Evolutionary conservation across 2,888 invertebrate genomes (phyloP), one percentile per base, ranked within the genome.

Genomic region (Sclerodermus sp.): DNA sequence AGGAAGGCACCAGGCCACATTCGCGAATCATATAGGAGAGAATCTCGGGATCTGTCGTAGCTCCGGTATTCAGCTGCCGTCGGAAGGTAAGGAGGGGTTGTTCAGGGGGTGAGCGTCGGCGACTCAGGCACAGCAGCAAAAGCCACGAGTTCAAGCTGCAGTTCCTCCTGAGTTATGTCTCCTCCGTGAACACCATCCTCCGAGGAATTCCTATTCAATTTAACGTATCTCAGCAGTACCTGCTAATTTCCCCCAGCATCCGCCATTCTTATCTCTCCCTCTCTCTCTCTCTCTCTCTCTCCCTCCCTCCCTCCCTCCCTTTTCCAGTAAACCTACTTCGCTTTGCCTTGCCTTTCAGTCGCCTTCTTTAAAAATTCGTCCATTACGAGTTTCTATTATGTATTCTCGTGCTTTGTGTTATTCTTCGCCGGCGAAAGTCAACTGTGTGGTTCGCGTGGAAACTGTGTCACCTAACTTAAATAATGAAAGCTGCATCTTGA

Each of bases 191-290:
- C 61, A 59, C 56, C 50, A 53, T 54, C 56, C 57, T 51, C 53
- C 39, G 40, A 51, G 64, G 51, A 64, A 61, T 66, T 63, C 57
- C 60, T 55, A 61, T 66, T 65, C 58, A 58, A 63, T 65, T 65
- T 62, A 57, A 58, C 55, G 50, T 56, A 62, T 59, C 59, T 42
- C 45, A 36, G 46, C 39, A 41, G 47, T 23, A 43, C 49, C 49
- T 49, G 42, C 46, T 55, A 56, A 53, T 57, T 55, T 51, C 49
- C 47, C 29, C 45, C 47, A 49, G 50, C 49, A 45, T 54, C 51
- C 36, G 47, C 41, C 45, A 9, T 23, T n/a, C 30, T 34, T 13
- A 34, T 18, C 17, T 12, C 14, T 5, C 32, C 14, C 36, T 8
- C 17, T 2, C 18, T 15, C 45, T 10, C 14, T n/a, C 30, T 34